Conservation (phyloP, 2,797 vertebrate genomes). For the Loriculus beryllinus region DNA sequence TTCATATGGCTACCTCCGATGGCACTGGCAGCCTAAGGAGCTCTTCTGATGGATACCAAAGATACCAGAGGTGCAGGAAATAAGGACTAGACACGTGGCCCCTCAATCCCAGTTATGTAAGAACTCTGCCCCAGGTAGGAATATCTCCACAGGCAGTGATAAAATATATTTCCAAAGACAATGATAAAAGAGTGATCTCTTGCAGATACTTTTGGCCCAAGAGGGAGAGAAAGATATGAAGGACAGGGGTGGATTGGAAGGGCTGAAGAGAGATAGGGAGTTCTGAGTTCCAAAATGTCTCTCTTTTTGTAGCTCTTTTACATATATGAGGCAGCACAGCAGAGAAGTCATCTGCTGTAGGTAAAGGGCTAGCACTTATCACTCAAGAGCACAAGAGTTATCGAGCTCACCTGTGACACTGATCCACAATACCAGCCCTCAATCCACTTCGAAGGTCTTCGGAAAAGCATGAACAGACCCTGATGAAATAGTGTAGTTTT, state of each 20-base stretch:
- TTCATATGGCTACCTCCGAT: not conserved
- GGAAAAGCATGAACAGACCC: not conserved
- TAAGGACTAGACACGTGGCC: not conserved
- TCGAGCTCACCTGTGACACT: not conserved
- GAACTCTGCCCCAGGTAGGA: not conserved
- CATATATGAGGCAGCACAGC: accelerated
- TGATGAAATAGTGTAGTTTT: not conserved
- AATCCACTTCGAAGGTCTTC: not conserved
- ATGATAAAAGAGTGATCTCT: not conserved
- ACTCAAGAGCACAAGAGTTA: not conserved
- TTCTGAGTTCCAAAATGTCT: not conserved
- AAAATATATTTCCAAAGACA: not conserved
- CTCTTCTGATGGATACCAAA: not conserved
- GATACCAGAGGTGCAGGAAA: not conserved
- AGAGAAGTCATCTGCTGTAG: not conserved
- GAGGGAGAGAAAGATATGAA: not conserved
- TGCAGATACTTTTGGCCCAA: not conserved
- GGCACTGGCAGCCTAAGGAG: not conserved
- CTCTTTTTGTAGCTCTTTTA: not conserved
- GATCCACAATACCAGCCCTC: not conserved
- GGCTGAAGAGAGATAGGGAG: not conserved
- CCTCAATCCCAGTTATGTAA: not conserved
- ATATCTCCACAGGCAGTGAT: not conserved
- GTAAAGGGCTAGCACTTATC: not conserved
- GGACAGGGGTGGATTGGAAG: not conserved